A percentile compares a stretch with the other conserved stretches of the same genome.
phyloP scores from a whole-genome alignment of 2,888 invertebrate genomes.

The Pristionchus exspectatus region DNA sequence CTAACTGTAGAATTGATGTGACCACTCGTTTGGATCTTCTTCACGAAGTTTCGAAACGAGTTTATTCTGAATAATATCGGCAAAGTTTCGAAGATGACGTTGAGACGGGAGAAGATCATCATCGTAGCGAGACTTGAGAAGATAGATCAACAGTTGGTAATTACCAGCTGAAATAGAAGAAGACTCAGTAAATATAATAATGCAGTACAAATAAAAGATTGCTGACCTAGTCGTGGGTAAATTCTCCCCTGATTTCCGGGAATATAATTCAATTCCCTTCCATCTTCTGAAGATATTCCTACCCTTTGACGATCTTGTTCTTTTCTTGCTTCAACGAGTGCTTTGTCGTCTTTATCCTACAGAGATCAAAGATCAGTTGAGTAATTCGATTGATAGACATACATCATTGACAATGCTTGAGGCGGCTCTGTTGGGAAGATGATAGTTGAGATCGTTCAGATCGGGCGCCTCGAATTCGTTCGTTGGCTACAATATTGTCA shows the following conservation, averaged over 20 bases:
- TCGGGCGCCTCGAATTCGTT: not conserved
- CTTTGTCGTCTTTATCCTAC: not conserved
- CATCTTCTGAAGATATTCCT: not conserved
- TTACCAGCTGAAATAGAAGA: not conserved
- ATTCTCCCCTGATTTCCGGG: not conserved
- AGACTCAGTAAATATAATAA: not conserved
- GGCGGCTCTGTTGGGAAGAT: not conserved
- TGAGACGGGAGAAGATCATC: slow-evolving; percentile 41
- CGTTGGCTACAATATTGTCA: not conserved
- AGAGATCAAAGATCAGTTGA: not conserved
- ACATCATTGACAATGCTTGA: not conserved
- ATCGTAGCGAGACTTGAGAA: not conserved
- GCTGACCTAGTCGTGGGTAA: not conserved
- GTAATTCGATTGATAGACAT: not conserved
- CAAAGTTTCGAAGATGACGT: not conserved
- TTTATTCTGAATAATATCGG: slow-evolving; percentile 34
- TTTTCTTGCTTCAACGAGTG: not conserved
- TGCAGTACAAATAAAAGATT: too few relatives aligned
- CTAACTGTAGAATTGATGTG: not conserved
- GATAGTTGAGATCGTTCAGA: not conserved
- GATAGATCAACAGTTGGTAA: not conserved
- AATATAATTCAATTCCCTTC: not conserved
- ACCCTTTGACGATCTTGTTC: not conserved
- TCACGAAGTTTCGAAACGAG: not conserved
- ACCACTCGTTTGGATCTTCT: too few relatives aligned